Percentiles rank a stretch among this genome's conserved stretches.
phyloP scores from a whole-genome alignment of 2,888 invertebrate genomes.

The Napeogenes sylphis region DNA sequence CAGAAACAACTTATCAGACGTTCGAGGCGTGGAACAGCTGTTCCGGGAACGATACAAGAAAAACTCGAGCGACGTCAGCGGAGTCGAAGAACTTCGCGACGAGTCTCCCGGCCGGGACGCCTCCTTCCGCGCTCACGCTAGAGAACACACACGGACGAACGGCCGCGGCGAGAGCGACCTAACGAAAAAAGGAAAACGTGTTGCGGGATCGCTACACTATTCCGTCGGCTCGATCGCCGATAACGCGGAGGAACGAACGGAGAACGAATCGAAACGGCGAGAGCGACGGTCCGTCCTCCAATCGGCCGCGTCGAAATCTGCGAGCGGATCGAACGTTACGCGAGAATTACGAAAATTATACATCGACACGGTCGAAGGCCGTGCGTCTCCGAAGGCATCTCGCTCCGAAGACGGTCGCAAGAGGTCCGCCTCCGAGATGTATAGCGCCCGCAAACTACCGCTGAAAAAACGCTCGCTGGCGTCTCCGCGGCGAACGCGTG shows the following conservation, averaged over 20 bases:
- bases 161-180: slow-evolving; percentile 42
- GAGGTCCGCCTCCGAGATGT: slow-evolving; percentile 41
- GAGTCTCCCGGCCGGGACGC: slow-evolving; percentile 39
- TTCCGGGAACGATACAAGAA: slow-evolving; percentile 39
- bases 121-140: slow-evolving; percentile 47
- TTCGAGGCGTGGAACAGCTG: slow-evolving; percentile 50
- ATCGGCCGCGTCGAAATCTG: slow-evolving; percentile 16
- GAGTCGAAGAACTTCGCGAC: slow-evolving; percentile 56
- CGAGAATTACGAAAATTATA: slow-evolving; percentile 48
- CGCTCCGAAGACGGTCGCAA: slow-evolving; percentile 26
- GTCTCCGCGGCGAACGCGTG: slow-evolving; percentile 1
- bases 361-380: slow-evolving; percentile 50
- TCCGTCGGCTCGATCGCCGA: slow-evolving; percentile 42
- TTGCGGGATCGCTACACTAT: slow-evolving; percentile 41
- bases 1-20: slow-evolving; percentile 51
- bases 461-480: slow-evolving; percentile 58
- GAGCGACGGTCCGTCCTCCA: neutral
- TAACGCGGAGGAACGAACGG: slow-evolving; percentile 55
- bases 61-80: slow-evolving; percentile 51
- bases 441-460: slow-evolving; percentile 49
- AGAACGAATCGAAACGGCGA: slow-evolving; percentile 44
- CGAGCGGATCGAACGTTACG: slow-evolving; percentile 28
- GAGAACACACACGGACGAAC: slow-evolving; percentile 53
- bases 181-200: slow-evolving; percentile 33
- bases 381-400: slow-evolving; percentile 36